These are phyloP conservation scores for Mamestra brassicae DNA, from an alignment of 2,888 invertebrate species.

Conservation along the genomic window DNA sequence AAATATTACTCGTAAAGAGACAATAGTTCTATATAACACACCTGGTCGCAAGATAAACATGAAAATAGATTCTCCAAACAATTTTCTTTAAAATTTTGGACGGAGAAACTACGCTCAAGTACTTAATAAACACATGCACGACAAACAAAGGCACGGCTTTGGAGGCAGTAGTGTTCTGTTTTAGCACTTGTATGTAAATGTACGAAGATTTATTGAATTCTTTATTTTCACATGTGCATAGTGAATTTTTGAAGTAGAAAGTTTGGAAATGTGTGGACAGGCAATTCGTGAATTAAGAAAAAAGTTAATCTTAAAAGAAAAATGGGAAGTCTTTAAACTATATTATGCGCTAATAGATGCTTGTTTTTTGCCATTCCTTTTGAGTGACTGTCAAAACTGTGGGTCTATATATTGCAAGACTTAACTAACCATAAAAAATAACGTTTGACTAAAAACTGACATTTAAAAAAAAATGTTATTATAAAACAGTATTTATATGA, in stretches of 20 bases:
- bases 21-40: background rate
- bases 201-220: slow-evolving; percentile 24
- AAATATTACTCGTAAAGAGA: too few relatives aligned
- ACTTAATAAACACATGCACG: slow-evolving; percentile 18
- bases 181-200: slow-evolving; percentile 53
- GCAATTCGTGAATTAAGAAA: background rate
- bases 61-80: slow-evolving; percentile 34
- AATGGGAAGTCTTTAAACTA: background rate
- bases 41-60: slow-evolving; percentile 23
- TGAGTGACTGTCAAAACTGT: background rate
- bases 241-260: slow-evolving; percentile 34
- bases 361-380: background rate
- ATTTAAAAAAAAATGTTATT: too few relatives aligned
- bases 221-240: slow-evolving; percentile 40
- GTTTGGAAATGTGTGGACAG: slow-evolving; percentile 12
- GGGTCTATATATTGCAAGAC: too few relatives aligned
- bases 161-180: slow-evolving; percentile 27
- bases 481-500: too few relatives aligned
- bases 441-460: too few relatives aligned
- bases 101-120: slow-evolving; percentile 23
- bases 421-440: too few relatives aligned
- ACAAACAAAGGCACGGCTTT: slow-evolving; percentile 39
- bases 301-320: background rate
- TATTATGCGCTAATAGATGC: background rate
- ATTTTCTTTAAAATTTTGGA: slow-evolving; percentile 12